phyloP scores from a whole-genome alignment of 2,797 vertebrate genomes.

The Discoglossus pictus region DNA sequence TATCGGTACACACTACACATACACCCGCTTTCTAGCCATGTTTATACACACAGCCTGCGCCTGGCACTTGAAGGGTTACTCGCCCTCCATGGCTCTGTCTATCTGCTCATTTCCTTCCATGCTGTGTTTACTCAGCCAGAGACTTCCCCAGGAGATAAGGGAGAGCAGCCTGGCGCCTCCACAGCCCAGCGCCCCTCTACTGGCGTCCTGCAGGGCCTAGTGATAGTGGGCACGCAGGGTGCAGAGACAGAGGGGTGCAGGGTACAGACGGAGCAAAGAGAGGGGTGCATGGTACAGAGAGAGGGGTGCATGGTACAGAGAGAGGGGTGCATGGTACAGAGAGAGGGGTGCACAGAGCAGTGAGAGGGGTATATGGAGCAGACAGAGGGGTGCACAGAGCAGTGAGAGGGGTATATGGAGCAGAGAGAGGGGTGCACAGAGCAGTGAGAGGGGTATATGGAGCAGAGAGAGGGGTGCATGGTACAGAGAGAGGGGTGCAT shows the following conservation, averaged over 20 bases:
- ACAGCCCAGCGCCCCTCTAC: neutral
- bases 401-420: too few species aligned
- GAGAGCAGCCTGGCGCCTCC: constrained; percentile 57
- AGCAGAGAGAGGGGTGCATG: too few species aligned
- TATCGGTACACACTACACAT: too few species aligned
- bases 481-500: too few species aligned
- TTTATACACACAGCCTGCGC: neutral
- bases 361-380: too few species aligned
- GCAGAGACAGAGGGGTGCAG: rapidly evolving
- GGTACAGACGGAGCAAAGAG: rapidly evolving
- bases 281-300: neutral
- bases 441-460: too few species aligned
- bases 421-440: too few species aligned
- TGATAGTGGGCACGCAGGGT: neutral
- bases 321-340: neutral
- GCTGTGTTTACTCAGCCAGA: constrained; percentile 22
- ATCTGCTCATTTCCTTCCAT: constrained; percentile 59
- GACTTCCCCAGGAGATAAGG: constrained; percentile 64
- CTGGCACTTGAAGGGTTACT: neutral
- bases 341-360: too few species aligned
- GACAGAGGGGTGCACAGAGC: neutral
- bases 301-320: neutral
- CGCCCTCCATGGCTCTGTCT: constrained; percentile 41
- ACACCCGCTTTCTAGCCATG: too few species aligned
- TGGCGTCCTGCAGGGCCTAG: neutral